phyloP scores from a whole-genome alignment of 1,140 invertebrate genomes.

The Steinernema khuongi region DNA sequence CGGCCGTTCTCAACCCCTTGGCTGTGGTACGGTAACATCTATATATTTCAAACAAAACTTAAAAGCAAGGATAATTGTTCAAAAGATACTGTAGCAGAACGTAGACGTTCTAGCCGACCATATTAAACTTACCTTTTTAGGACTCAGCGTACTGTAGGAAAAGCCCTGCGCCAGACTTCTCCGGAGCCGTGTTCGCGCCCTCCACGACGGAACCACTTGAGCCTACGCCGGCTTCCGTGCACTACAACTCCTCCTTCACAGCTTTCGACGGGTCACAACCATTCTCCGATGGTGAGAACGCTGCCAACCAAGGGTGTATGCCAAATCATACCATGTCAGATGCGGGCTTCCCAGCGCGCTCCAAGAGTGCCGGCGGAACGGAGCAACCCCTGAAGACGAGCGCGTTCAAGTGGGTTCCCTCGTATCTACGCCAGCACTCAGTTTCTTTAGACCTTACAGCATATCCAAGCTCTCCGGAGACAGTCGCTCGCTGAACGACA shows the following conservation, averaged over 20 bases:
- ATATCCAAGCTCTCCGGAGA: conserved; percentile 17
- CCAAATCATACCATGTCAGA: neutral
- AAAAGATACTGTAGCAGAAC: too few relatives aligned
- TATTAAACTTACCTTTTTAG: neutral
- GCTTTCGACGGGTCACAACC: conserved; percentile 19
- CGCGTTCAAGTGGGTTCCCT: conserved; percentile 37
- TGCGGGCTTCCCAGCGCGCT: neutral
- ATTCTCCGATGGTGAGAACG: conserved; percentile 16
- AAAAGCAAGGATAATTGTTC: neutral
- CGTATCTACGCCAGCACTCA: conserved; percentile 22
- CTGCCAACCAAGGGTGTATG: neutral
- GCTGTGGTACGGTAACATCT: conserved; percentile 11
- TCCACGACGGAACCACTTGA: neutral
- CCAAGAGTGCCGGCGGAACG: conserved; percentile 26
- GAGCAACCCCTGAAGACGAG: conserved; percentile 25
- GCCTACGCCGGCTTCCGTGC: neutral
- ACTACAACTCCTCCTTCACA: conserved; percentile 20
- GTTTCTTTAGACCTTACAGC: conserved; percentile 31
- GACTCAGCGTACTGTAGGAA: neutral
- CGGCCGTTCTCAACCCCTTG: conserved; percentile 27
- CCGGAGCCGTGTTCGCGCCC: neutral
- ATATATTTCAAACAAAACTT: neutral
- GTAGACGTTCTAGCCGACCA: neutral
- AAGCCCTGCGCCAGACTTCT: conserved; percentile 24
- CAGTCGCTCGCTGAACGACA: conserved; percentile 11